Evolutionary conservation across 2,888 invertebrate species (phyloP).

Genomic region (Megaustenia siamemsis): DNA sequence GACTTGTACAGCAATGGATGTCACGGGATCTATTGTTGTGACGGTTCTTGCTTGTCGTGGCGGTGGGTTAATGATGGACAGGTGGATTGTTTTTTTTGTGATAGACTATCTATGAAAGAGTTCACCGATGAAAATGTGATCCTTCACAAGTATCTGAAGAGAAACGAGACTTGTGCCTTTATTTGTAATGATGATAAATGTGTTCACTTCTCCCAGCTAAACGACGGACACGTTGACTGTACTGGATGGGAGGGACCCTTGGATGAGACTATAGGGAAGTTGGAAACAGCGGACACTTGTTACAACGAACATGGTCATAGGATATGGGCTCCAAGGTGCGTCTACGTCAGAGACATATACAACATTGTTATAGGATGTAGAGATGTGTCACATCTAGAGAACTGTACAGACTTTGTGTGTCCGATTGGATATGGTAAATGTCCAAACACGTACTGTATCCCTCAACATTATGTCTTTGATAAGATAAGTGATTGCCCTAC

Average conservation of each 20-base stretch:
- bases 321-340: conserved; percentile 20
- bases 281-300: neutral
- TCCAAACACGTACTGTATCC: conserved; percentile 16
- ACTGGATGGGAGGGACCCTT: conserved; percentile 7
- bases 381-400: conserved; percentile 11
- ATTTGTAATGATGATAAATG: no score
- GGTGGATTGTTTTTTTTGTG: no score
- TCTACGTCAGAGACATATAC: neutral
- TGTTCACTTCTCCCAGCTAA: no score
- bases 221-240: conserved; percentile 23
- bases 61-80: no score
- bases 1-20: no score
- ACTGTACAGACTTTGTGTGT: conserved; percentile 5
- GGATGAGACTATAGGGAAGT: neutral
- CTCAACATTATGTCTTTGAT: conserved; percentile 2
- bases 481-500: neutral
- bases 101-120: no score
- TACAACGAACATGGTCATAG: neutral
- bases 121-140: neutral
- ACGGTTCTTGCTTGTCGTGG: no score
- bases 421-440: conserved; percentile 13
- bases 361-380: neutral
- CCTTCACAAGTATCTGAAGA: no score
- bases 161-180: no score
- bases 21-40: no score